Evolutionary conservation across 1,140 invertebrate genomes (phyloP).

Genomic region (Meloidogyne hapla): DNA sequence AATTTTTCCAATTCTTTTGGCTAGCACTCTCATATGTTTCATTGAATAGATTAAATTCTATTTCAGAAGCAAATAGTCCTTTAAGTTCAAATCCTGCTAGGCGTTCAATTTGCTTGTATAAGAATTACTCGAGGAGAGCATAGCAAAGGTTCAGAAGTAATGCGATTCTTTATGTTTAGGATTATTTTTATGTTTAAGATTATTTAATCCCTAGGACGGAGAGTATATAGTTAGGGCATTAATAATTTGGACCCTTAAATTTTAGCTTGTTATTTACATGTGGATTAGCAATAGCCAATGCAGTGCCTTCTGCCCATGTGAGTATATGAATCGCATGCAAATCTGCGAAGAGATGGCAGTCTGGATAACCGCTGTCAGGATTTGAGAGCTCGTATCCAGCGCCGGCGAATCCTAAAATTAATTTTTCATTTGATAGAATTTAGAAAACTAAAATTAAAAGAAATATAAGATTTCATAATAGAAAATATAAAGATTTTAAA

Average conservation of each 20-base stretch:
- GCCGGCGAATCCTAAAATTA: neutral
- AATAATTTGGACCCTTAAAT: too few relatives aligned
- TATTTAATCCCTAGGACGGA: too few relatives aligned
- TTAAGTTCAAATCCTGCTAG: neutral
- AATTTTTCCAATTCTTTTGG: constrained; percentile 11
- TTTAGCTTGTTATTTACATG: constrained; percentile 8
- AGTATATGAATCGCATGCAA: constrained; percentile 4
- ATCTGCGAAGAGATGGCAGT: constrained; percentile 1
- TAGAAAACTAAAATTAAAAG: too few relatives aligned
- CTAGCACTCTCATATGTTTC: constrained; percentile 13
- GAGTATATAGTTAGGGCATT: too few relatives aligned
- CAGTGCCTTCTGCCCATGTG: constrained; percentile 16
- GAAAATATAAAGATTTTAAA: too few relatives aligned
- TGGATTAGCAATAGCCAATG: neutral
- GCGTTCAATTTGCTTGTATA: neutral
- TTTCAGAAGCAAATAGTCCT: constrained; percentile 13
- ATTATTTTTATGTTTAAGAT: too few relatives aligned
- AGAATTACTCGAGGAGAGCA: constrained; percentile 17
- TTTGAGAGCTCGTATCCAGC: constrained; percentile 9
- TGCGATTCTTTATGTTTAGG: neutral
- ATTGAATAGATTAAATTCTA: constrained; percentile 18
- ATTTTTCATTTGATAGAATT: too few relatives aligned
- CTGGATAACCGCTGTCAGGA: neutral
- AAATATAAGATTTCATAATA: too few relatives aligned
- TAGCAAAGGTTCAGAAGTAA: neutral